Conservation (phyloP, 2,888 invertebrate genomes). For the Dorcus hopei region DNA sequence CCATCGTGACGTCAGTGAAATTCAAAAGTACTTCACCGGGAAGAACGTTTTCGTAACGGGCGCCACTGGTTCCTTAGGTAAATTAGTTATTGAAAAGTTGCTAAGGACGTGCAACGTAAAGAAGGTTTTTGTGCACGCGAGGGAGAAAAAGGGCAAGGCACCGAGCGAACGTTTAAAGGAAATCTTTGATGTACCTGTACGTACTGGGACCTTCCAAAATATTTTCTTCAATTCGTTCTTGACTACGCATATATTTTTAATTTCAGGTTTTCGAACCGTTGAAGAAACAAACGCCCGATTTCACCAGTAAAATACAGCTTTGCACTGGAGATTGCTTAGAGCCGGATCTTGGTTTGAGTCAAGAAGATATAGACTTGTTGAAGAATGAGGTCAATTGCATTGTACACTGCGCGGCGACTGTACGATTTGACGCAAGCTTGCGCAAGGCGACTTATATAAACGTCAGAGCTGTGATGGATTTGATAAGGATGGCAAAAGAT, state of each 20-base stretch:
- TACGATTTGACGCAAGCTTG: no score
- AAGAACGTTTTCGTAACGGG: background rate
- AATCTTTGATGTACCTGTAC: conserved; percentile 43
- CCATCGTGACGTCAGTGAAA: background rate
- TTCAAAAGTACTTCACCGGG: background rate
- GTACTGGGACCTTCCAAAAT: conserved; percentile 21
- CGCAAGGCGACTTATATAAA: conserved; percentile 58
- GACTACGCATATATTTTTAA: conserved; percentile 10
- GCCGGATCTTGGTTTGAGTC: no score
- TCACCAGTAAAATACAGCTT: no score
- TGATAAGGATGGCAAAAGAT: conserved; percentile 68
- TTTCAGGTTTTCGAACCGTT: no score
- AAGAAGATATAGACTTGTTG: no score
- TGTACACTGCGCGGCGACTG: no score
- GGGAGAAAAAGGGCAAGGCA: conserved; percentile 40
- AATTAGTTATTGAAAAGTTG: conserved; percentile 40
- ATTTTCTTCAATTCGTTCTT: background rate
- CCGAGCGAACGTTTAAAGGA: conserved; percentile 48
- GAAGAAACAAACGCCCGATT: no score
- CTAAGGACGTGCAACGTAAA: conserved; percentile 35
- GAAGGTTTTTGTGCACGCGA: conserved; percentile 37
- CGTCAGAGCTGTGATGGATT: conserved; percentile 70
- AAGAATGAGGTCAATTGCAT: no score
- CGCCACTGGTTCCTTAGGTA: conserved; percentile 20
- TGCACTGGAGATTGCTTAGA: no score